Base-by-base conservation (phyloP, 2,888 invertebrate genomes). In the Colostygia pectinataria region DNA sequence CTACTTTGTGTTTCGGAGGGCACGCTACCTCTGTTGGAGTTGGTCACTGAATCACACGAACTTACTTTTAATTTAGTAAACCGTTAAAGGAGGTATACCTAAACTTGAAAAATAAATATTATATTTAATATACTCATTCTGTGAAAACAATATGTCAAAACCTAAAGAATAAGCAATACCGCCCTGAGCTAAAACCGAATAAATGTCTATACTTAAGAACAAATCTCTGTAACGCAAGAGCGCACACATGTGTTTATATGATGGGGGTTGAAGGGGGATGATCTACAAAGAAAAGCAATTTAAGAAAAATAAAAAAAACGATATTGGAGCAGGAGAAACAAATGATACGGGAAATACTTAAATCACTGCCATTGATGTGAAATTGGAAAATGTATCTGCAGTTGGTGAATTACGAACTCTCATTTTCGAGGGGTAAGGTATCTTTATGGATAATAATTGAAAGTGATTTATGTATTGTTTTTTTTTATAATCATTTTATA, bases 301-400 rank as follows among this genome's bases (percentile, higher is more conserved):
- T 89, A 83, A 83, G 77, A 81, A 86, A 61, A 87, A 86, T 84
- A 84, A 81, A 86, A 88, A 85, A 82, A 75, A 71, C 73, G 67
- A 82, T 85, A 83, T 85, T 77, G 78, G 72, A 77, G 74, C 72
- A 57, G 65, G 60, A 66, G 78, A 82, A 88, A 89, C 86, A 89
- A 90, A 90, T 85, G 89, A 87, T 83, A 87, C 81, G 77, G 83
- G 86, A 84, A 82, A 85, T 85, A 81, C 81, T 88, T 88, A 87
- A 88, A 89, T 88, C 87, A 86, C 75, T 57, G 78, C 70, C 73
- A 84, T 83, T 80, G 84, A 84, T 83, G 78, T 72, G 77, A 80
- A 80, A 85, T 87, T 84, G 81, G 74, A 67, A 74, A 68, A 69
- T 67, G 66, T 68, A 61, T 55, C 65, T 48, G 46, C 53, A 61